phyloP scores from a whole-genome alignment of 2,797 vertebrate genomes.

The Pantherophis alleghaniensis region DNA sequence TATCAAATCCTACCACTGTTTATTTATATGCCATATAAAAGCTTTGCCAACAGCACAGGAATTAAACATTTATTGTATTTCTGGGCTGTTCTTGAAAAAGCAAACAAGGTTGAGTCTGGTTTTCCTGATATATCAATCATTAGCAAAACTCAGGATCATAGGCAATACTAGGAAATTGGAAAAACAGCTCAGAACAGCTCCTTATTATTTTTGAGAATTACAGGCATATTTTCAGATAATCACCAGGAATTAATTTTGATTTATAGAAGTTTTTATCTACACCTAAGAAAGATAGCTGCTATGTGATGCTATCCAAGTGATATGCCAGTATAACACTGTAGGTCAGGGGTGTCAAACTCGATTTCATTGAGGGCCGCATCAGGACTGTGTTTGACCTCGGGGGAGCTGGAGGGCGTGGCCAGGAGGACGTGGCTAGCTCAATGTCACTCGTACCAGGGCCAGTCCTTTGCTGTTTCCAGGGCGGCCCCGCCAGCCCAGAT shows the following conservation, averaged over 20 bases:
- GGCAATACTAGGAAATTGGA: neutral
- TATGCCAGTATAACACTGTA: neutral
- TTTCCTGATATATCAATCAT: neutral
- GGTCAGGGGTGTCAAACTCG: neutral
- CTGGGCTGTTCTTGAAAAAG: neutral
- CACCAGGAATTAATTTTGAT: neutral
- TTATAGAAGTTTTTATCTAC: neutral
- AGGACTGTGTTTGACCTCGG: too few species aligned
- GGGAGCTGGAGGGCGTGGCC: too few species aligned
- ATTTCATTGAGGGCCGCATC: too few species aligned
- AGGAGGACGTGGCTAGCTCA: too few species aligned
- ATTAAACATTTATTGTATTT: neutral
- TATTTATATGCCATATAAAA: neutral
- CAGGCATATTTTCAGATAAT: neutral
- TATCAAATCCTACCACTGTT: neutral
- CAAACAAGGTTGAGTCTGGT: neutral
- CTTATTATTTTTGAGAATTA: neutral
- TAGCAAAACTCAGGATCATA: neutral
- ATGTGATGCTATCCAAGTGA: neutral
- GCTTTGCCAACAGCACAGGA: neutral
- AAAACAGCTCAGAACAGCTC: neutral
- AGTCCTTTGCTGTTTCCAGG: too few species aligned
- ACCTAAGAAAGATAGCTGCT: neutral
- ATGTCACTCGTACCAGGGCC: too few species aligned
- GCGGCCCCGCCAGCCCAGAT: too few species aligned